A percentile compares a stretch with the other conserved stretches of the same genome.
These are phyloP conservation scores for Nymphalis io DNA, from an alignment of 1,140 invertebrate species.

Conservation along the genomic window DNA sequence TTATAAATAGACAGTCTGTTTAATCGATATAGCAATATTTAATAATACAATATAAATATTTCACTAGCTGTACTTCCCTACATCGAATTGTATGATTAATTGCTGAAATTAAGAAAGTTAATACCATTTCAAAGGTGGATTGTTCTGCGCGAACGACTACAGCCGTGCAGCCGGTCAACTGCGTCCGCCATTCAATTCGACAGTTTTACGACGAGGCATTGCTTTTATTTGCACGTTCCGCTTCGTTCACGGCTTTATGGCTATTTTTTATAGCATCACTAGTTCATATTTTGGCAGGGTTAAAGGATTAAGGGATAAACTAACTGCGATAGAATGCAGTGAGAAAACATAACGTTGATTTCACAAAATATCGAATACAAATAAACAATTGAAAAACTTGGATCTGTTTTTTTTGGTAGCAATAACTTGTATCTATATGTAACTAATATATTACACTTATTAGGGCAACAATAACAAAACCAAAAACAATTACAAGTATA, in stretches of 20 bases:
- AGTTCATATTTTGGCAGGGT: constrained; percentile 67
- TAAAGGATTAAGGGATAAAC: constrained; percentile 56
- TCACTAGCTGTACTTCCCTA: background rate
- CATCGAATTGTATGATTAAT: background rate
- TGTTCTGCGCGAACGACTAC: constrained; percentile 30
- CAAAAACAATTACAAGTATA: too few species aligned
- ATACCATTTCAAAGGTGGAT: constrained; percentile 25
- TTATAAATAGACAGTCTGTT: too few species aligned
- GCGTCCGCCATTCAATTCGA: constrained; percentile 53
- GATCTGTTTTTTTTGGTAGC: too few species aligned
- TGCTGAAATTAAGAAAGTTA: constrained; percentile 25
- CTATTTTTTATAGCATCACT: constrained; percentile 66
- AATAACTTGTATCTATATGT: too few species aligned
- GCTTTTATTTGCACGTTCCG: constrained; percentile 63
- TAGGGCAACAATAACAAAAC: too few species aligned
- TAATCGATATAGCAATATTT: too few species aligned
- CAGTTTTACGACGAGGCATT: constrained; percentile 58
- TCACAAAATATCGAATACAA: background rate
- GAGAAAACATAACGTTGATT: constrained; percentile 18
- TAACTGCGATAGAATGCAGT: constrained; percentile 44
- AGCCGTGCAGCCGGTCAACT: constrained; percentile 38
- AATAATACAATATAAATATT: too few species aligned
- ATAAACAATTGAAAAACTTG: background rate
- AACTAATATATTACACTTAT: too few species aligned
- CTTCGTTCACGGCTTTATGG: constrained; percentile 61